These are phyloP conservation scores for Eilema depressum DNA, from an alignment of 2,888 invertebrate genomes.

Conservation along the genomic window DNA sequence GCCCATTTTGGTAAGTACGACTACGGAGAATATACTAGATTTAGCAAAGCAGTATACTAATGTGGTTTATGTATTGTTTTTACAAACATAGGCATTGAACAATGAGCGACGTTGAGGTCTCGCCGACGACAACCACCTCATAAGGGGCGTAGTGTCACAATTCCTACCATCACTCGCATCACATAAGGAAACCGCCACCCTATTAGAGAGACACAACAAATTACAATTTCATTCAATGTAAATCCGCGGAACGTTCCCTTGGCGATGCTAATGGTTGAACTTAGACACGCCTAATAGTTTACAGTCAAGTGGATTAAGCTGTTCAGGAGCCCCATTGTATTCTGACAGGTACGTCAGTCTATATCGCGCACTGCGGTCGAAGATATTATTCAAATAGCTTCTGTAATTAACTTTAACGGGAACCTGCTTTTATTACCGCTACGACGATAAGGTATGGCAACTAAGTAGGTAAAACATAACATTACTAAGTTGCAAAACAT, in stretches of 20 bases:
- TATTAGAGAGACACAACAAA: slow-evolving; percentile 72
- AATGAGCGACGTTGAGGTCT: slow-evolving; percentile 73
- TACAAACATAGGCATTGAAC: slow-evolving; percentile 68
- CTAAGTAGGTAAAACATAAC: slow-evolving; percentile 33
- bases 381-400: slow-evolving; percentile 61
- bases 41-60: slow-evolving; percentile 29
- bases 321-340: slow-evolving; percentile 68
- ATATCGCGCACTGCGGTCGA: slow-evolving; percentile 56
- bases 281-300: slow-evolving; percentile 78
- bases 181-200: slow-evolving; percentile 69
- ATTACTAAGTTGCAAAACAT: slow-evolving; percentile 39
- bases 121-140: slow-evolving; percentile 62
- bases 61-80: slow-evolving; percentile 55
- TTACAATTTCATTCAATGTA: slow-evolving; percentile 85
- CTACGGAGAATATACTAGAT: slow-evolving; percentile 28
- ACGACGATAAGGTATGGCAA: slow-evolving; percentile 40
- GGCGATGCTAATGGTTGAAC: slow-evolving; percentile 74
- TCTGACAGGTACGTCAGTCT: slow-evolving; percentile 67
- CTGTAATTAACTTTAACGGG: slow-evolving; percentile 60
- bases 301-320: slow-evolving; percentile 74
- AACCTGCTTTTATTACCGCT: slow-evolving; percentile 49
- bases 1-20: background rate
- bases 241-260: slow-evolving; percentile 69
- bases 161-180: slow-evolving; percentile 49
- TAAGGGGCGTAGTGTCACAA: slow-evolving; percentile 63